These are phyloP conservation scores for Lepus oiostolus DNA, from an alignment of 2,797 vertebrate genomes.

Conservation along the genomic window DNA sequence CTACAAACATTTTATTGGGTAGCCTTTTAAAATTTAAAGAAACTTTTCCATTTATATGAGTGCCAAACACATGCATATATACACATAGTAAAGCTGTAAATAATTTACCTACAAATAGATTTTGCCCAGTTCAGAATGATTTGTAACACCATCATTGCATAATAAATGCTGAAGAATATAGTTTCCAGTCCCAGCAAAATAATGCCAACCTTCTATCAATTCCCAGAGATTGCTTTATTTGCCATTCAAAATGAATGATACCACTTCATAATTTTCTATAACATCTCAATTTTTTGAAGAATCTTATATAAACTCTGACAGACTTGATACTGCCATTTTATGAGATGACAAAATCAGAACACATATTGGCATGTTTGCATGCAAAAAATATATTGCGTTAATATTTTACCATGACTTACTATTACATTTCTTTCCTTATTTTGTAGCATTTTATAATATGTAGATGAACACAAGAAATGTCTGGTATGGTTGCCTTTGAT, in stretches of 20 bases:
- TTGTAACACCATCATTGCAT: background rate
- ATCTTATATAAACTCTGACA: constrained; percentile 54
- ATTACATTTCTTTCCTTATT: background rate
- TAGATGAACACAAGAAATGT: background rate
- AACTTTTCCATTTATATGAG: background rate
- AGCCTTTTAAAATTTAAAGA: background rate
- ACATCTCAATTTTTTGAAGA: constrained; percentile 65
- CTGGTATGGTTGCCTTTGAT: background rate
- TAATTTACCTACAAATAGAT: constrained; percentile 7
- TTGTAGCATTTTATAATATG: constrained; percentile 29
- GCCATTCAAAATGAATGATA: constrained; percentile 59
- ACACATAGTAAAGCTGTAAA: background rate
- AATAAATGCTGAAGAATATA: constrained; percentile 41
- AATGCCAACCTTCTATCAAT: background rate
- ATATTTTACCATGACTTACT: background rate
- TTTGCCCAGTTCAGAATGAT: background rate
- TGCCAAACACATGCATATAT: background rate
- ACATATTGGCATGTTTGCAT: background rate
- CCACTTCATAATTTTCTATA: background rate
- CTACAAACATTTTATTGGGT: background rate
- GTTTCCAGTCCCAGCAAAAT: background rate
- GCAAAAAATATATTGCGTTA: constrained; percentile 18
- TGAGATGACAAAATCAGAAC: constrained; percentile 48
- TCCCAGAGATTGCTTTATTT: constrained; percentile 48
- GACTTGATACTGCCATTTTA: constrained; percentile 21